phyloP scores from a whole-genome alignment of 2,888 invertebrate species.

The Arctia plantaginis region DNA sequence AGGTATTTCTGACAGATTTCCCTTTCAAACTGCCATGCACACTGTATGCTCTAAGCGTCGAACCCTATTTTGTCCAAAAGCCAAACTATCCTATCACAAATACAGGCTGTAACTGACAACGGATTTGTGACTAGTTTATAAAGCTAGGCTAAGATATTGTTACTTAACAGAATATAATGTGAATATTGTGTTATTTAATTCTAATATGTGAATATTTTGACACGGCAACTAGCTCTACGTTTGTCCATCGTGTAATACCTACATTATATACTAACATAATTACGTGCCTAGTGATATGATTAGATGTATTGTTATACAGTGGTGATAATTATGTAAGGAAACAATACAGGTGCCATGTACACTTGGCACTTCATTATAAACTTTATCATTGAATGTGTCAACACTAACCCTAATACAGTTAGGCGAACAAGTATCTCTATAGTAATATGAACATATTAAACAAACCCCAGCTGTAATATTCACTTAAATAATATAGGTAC shows the following conservation, averaged over 20 bases:
- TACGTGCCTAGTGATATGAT: conserved; percentile 61
- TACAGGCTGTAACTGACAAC: conserved; percentile 83
- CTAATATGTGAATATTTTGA: conserved; percentile 76
- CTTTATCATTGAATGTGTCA: conserved; percentile 27
- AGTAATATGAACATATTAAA: conserved; percentile 23
- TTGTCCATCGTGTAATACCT: conserved; percentile 61
- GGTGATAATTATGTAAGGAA: conserved; percentile 52
- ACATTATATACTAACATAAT: conserved; percentile 58
- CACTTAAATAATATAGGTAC: conserved; percentile 31
- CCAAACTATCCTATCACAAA: conserved; percentile 65
- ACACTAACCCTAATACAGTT: conserved; percentile 28
- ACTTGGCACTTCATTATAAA: conserved; percentile 39
- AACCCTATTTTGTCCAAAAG: conserved; percentile 52
- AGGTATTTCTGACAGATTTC: background rate
- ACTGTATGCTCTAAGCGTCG: conserved; percentile 3
- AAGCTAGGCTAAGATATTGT: conserved; percentile 73
- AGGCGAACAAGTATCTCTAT: conserved; percentile 24
- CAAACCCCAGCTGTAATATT: conserved; percentile 27
- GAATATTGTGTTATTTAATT: conserved; percentile 80
- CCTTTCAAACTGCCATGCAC: background rate
- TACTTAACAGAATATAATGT: conserved; percentile 79
- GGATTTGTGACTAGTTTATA: conserved; percentile 82
- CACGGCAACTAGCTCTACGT: conserved; percentile 59
- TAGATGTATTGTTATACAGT: conserved; percentile 50
- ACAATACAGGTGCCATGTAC: conserved; percentile 55